These are phyloP conservation scores for Podotricha telesiphe DNA, from an alignment of 2,888 invertebrate species.

Conservation along the genomic window DNA sequence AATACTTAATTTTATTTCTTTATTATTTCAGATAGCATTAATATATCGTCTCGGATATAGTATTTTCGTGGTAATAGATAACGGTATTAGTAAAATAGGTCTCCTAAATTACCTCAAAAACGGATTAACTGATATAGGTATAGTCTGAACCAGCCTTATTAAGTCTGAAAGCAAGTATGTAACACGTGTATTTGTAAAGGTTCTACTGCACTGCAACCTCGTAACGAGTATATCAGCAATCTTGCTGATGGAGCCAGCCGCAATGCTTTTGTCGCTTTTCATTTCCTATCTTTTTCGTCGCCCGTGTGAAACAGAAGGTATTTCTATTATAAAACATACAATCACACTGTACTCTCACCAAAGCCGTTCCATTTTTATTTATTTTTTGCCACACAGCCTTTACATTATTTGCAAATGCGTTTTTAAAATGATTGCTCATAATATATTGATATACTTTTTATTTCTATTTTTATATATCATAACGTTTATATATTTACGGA, in stretches of 20 bases:
- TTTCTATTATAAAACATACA: slow-evolving; percentile 23
- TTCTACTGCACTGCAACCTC: slow-evolving; percentile 52
- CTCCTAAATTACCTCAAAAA: slow-evolving; percentile 29
- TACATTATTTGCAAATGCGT: neutral
- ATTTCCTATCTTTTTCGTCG: slow-evolving; percentile 24
- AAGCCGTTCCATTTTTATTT: neutral
- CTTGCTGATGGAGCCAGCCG: slow-evolving; percentile 57
- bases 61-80: too few species aligned
- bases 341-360: neutral
- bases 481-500: neutral
- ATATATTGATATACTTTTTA: too few species aligned
- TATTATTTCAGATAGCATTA: too few species aligned
- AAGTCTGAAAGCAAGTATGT: slow-evolving; percentile 63
- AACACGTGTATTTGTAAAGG: slow-evolving; percentile 57
- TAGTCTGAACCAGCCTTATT: slow-evolving; percentile 2
- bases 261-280: slow-evolving; percentile 41
- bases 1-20: too few species aligned
- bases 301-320: slow-evolving; percentile 18
- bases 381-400: neutral
- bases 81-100: neutral
- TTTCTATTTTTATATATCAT: neutral
- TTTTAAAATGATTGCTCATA: too few species aligned
- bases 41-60: too few species aligned
- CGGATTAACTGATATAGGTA: slow-evolving; percentile 7
- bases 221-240: slow-evolving; percentile 60